Base-by-base conservation (phyloP, 2,113 vertebrate species). In the Lophotis ruficrista region DNA sequence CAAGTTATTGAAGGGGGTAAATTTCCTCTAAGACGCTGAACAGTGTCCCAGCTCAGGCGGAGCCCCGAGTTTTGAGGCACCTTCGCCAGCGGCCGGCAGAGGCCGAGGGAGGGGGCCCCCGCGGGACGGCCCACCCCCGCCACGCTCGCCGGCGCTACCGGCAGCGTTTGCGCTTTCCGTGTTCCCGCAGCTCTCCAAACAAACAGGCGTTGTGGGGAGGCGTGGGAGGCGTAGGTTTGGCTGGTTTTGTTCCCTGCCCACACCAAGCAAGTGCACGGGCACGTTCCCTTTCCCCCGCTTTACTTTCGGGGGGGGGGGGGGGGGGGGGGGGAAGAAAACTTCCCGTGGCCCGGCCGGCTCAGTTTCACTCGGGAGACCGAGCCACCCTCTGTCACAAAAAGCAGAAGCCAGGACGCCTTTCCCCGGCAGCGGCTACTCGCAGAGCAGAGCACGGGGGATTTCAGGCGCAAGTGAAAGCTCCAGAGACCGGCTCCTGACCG, bases 1-100 rank as follows among this genome's bases (percentile, higher is more conserved):
- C 17, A 10, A n/a, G 50, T 90, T 31, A 38, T 1, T 17, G 9
- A 2, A 27, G 35, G 0, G 9, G 0, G 4, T 4, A 4, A 13
- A 9, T 6, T 18, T 30, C n/a, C 48, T 10, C 33, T 1, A 2
- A 5, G n/a, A 1, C 1, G 38, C 56, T 1, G 27, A 28, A 6
- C 54, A 3, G 14, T 1, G 24, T 3, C 14, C 17, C 1, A 22
- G 45, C 35, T 9, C 28, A 41, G 9, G 14, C 1, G 7, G 23
- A 17, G 24, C n/a, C 76, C 27, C 21, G 2, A 7, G 7, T 3
- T 5, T 12, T 3, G 4, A 43, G n/a, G 22, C 48, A 7, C 17
- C 10, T 10, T 2, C 10, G 6, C 0, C 15, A 1, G 41, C 41
- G 16, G 41, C 41, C 41, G 16, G 41, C 41, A 43, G 41, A 43